Conservation (phyloP, 2,797 vertebrate genomes). For the Discoglossus pictus region DNA sequence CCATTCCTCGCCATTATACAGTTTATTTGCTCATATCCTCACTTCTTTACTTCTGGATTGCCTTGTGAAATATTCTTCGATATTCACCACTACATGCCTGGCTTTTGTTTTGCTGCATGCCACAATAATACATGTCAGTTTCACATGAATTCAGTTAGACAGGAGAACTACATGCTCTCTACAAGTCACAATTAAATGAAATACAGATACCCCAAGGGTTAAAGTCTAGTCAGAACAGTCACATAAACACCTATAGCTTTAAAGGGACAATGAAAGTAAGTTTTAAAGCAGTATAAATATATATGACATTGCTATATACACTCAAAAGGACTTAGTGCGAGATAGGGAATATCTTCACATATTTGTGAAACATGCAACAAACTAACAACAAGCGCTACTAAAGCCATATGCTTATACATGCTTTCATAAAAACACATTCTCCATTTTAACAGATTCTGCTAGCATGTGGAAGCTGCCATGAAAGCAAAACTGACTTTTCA, state of each 20-base stretch:
- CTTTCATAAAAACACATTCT: too few species aligned
- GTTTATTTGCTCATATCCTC: conserved; percentile 36
- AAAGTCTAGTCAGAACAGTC: neutral
- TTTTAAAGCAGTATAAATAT: too few species aligned
- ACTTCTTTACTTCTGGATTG: conserved; percentile 28
- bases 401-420: too few species aligned
- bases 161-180: conserved; percentile 18
- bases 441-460: too few species aligned
- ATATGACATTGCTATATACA: too few species aligned
- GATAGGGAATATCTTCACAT: too few species aligned
- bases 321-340: too few species aligned
- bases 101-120: conserved; percentile 36
- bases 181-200: conserved; percentile 34
- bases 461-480: too few species aligned
- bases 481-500: too few species aligned
- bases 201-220: conserved; percentile 8
- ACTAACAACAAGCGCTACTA: too few species aligned
- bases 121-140: conserved; percentile 36
- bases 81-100: conserved; percentile 32
- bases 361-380: too few species aligned
- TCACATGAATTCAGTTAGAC: conserved; percentile 43
- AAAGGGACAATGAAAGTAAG: too few species aligned
- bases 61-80: conserved; percentile 43
- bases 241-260: neutral
- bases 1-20: conserved; percentile 11